Evolutionary conservation across 2,797 vertebrate genomes (phyloP), one percentile per base, ranked within the genome.

Genomic region (Chiroxiphia lanceolata): DNA sequence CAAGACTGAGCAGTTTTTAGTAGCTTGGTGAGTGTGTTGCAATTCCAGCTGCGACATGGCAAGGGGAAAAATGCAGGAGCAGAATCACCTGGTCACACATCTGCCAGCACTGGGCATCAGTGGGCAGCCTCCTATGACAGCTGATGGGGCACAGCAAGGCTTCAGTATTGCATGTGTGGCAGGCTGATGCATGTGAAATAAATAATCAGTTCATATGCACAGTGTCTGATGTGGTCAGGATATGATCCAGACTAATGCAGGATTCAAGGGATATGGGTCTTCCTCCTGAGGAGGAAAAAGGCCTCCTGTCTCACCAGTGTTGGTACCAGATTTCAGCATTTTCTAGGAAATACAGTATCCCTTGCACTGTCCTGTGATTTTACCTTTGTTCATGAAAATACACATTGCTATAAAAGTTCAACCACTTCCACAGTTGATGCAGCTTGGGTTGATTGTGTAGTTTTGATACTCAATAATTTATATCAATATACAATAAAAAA

Each of bases 121-220:
- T 61, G 48, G 56, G 6, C 29, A 64, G 3, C 22, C 21, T 76
- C 47, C 51, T 3, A 6, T 34, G n/a, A 4, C 20, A 16, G 8
- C 22, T 3, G 6, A 9, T 19, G 4, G 0, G 25, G 19, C 65
- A 15, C 67, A 68, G 27, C 11, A 53, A 72, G 42, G 21, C 54
- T 47, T 56, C 83, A 44, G 74, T 4, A 1, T 26, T 25, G 11
- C 29, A 6, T 6, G 5, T 19, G 57, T 50, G 33, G 16, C 42
- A 75, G 36, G n/a, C 2, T 44, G 63, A 16, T 0, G 2, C 4
- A 47, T 0, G 0, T 6, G 11, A 69, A 69, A 72, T 15, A 78
- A 65, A 36, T 9, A 23, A 27, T 34, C 5, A 9, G 36, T 17
- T 79, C 68, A 68, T 6, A 23, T 10, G 20, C 6, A 15, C 6